Evolutionary conservation across 2,797 vertebrate genomes (phyloP).

Genomic region (Gymnopithys bicolor): DNA sequence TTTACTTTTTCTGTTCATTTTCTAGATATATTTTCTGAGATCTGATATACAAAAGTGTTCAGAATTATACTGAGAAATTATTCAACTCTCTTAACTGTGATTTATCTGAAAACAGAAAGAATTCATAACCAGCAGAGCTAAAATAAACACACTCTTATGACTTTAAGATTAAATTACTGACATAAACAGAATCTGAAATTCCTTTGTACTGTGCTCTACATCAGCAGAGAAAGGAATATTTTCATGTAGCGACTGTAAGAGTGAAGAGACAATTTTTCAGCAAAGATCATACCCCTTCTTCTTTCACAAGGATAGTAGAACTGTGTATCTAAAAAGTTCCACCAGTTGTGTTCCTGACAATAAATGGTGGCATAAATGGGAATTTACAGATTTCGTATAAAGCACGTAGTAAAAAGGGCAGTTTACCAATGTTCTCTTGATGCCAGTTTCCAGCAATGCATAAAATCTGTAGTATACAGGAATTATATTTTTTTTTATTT

Average conservation of each 20-base stretch:
- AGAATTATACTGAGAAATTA: slow-evolving; percentile 64
- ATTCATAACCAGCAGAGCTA: slow-evolving; percentile 66
- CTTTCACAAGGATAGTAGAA: slow-evolving; percentile 24
- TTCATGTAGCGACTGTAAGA: neutral
- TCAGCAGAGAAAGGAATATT: slow-evolving; percentile 51
- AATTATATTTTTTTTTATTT: slow-evolving; percentile 45
- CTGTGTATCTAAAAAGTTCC: neutral
- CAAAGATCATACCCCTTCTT: slow-evolving; percentile 38
- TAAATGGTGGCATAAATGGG: neutral
- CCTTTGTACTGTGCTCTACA: slow-evolving; percentile 32
- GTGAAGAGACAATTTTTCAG: slow-evolving; percentile 5
- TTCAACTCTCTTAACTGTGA: slow-evolving; percentile 65
- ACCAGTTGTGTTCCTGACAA: neutral
- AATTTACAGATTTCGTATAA: slow-evolving; percentile 15
- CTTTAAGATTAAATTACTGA: slow-evolving; percentile 74
- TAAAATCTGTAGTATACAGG: neutral
- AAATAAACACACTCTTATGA: slow-evolving; percentile 69
- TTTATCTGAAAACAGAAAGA: slow-evolving; percentile 70
- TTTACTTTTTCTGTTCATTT: slow-evolving; percentile 53
- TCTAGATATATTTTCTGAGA: slow-evolving; percentile 53
- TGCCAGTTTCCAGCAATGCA: slow-evolving; percentile 33
- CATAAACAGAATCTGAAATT: slow-evolving; percentile 71
- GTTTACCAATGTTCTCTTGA: neutral
- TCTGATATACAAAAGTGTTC: slow-evolving; percentile 29
- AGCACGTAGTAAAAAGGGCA: neutral